Base-by-base conservation (phyloP, 2,113 vertebrate genomes). In the Cynopterus brachyotis region DNA sequence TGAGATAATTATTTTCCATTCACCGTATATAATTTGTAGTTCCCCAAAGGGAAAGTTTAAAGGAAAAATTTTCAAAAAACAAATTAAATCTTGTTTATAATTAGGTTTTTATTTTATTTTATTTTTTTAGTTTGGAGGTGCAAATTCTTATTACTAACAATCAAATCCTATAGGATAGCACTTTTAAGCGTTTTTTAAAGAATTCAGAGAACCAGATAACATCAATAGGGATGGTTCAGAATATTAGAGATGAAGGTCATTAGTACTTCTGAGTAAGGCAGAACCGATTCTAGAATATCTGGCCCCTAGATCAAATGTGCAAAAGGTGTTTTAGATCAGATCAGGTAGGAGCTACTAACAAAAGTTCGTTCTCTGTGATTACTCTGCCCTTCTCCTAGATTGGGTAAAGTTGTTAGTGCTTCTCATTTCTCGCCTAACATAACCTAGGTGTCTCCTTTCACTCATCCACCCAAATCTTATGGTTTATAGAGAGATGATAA, bases 51-150 rank as follows among this genome's bases (percentile, higher is more conserved):
- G 50, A 96, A 83, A 64, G 13, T 93, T 87, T 37, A 92, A 94
- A 62, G 53, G 35, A 80, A 87, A 95, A 91, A 30, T 45, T 66
- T 76, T 30, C 57, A 84, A 84, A 84, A 26, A 96, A 59, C 57
- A 94, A 95, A 92, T 67, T 92, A n/a, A 59, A 87, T 84, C 73
- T 92, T 92, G 62, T 20, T 95, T 96, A 96, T 92, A 92, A 87
- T 94, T 95, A 79, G 37, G 11, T 75, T 4, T n/a, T n/a, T n/a
- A n/a, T n/a, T n/a, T n/a, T n/a, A n/a, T n/a, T n/a, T n/a, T n/a
- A n/a, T n/a, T 26, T 94, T 11, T 87, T 94, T 95, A 92, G 62
- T 92, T 60, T 89, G 1, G 10, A 7, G 5, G 30, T 83, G 3
- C 88, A 91, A 96, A 83, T 90, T 3, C 37, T 97, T 95, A 55